Conservation (phyloP, 2,888 invertebrate genomes). For the Lepidocyrtinus sp. region DNA sequence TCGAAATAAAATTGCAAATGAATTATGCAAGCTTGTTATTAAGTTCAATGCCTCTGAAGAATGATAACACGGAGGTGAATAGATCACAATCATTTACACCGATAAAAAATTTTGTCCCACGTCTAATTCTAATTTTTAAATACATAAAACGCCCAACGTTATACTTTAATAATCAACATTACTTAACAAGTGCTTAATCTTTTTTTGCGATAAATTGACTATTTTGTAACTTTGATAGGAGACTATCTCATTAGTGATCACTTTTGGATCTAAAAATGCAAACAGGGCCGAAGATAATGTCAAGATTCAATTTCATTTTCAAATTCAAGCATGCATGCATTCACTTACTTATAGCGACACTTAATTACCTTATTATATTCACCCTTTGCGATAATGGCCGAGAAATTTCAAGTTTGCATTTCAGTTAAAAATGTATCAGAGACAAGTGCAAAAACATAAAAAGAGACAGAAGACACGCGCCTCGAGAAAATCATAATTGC, state of each 20-base stretch:
- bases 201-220: too few relatives aligned
- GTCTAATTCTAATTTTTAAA: too few relatives aligned
- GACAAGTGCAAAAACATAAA: background rate
- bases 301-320: background rate
- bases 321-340: background rate
- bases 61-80: background rate
- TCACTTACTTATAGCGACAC: background rate
- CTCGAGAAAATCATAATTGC: background rate
- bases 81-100: too few relatives aligned
- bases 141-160: too few relatives aligned
- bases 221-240: too few relatives aligned
- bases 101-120: too few relatives aligned
- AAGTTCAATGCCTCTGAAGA: background rate
- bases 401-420: too few relatives aligned
- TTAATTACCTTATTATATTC: background rate
- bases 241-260: constrained; percentile 50
- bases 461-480: background rate
- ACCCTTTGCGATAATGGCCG: background rate
- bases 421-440: too few relatives aligned
- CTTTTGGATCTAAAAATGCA: background rate
- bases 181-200: background rate
- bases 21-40: background rate
- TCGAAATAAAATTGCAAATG: background rate
- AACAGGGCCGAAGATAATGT: background rate
- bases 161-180: background rate